Evolutionary conservation across 37 sponge, comb jelly and placozoan species (phyloP), one percentile per base, ranked within the genome.

Genomic region (Theonella swinhoei): DNA sequence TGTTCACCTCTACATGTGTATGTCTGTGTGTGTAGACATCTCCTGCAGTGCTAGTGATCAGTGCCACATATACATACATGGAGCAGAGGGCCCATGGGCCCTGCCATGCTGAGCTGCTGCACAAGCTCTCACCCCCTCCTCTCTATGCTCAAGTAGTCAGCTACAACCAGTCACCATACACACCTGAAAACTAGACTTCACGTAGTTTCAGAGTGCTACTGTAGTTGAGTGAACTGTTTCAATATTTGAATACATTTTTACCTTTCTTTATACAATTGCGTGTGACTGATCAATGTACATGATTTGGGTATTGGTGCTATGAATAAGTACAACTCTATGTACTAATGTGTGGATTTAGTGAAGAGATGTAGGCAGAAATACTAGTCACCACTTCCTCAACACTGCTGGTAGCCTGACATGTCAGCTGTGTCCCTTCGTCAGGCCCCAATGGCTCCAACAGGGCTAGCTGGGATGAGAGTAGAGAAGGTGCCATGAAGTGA

Each of bases 401-500:
- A 2, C 34, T 78, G 42, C 39, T 20, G 17, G 30, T 22, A 17
- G 42, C 29, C 9, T 54, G 42, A 30, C 77, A 58, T 33, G 59
- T 76, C 32, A 76, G 28, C 4, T 64, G 14, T 25, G 39, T 31
- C 37, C 22, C 9, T 54, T 94, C 95, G n/a, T 84, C 76, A 1
- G 36, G 30, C 17, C 38, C 70, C 23, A 91, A 92, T 1, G 78
- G 62, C 39, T 94, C 91, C 41, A 94, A 66, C 0, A 72, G 67
- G 2, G n/a, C 85, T 24, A 94, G 71, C 70, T 94, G 95, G 26
- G 93, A 88, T 8, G 64, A 35, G 17, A 94, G 80, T 43, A 94
- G 71, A 4, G 70, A 40, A 1, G 80, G n/a, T 5, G 92, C 79
- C 95, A 94, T 94, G 62, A 85, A 94, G 61, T 94, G 95, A 19